A percentile compares a stretch with the other conserved stretches of the same genome.
Conservation (phyloP, 2,113 vertebrate genomes). For the Hylia prasina region DNA sequence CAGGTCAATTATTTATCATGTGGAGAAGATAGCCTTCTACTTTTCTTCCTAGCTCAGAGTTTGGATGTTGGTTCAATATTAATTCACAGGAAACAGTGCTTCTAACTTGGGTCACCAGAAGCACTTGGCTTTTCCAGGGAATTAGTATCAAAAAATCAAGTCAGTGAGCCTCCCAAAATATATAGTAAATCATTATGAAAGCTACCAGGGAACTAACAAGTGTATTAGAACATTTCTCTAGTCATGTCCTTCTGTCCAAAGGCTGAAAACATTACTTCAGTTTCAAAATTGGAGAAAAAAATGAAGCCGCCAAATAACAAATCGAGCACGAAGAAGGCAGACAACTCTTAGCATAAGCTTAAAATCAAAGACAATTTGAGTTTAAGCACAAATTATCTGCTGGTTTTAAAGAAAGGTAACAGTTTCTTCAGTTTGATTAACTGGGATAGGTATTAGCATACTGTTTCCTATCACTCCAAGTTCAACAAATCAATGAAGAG, state of each 20-base stretch:
- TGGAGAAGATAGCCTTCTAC: neutral
- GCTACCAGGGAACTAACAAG: neutral
- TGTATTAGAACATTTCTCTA: neutral
- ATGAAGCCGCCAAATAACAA: neutral
- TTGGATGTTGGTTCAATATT: neutral
- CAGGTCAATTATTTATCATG: fast-evolving
- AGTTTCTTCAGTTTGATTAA: neutral
- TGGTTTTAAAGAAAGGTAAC: neutral
- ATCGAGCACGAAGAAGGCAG: neutral
- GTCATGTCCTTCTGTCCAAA: neutral
- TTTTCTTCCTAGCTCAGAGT: neutral
- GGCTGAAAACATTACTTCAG: neutral
- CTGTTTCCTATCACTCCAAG: neutral
- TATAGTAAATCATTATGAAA: neutral
- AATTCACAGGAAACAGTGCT: neutral
- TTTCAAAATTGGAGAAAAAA: neutral
- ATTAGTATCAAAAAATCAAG: neutral
- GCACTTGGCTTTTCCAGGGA: neutral
- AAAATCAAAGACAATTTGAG: neutral
- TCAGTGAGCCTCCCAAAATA: neutral
- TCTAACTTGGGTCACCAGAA: neutral
- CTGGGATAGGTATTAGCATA: neutral
- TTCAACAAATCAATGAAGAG: neutral
- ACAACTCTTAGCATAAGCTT: neutral
- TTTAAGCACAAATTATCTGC: neutral